Conservation (phyloP, 1,140 invertebrate genomes). For the Dermatophagoides farinae region DNA sequence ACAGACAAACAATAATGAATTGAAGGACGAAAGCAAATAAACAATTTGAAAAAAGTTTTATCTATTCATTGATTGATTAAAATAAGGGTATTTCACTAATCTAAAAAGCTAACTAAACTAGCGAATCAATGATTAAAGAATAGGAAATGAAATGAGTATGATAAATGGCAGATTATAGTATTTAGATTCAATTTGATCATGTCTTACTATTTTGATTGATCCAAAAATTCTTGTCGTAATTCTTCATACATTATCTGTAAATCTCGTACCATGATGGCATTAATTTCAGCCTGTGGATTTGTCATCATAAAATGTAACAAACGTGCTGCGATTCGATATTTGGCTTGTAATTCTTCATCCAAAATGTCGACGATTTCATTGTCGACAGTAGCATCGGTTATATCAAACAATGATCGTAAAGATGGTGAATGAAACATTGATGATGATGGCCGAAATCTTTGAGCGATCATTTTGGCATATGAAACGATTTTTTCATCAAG, state of each 20-base stretch:
- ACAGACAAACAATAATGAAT: too few species aligned
- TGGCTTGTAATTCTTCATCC: not conserved
- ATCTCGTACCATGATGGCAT: not conserved
- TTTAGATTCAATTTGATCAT: too few species aligned
- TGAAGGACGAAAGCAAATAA: too few species aligned
- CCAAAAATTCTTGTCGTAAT: not conserved
- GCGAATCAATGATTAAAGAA: too few species aligned
- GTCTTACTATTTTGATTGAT: not conserved
- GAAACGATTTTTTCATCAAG: constrained; percentile 7
- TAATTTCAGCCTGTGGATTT: not conserved
- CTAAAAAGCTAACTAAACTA: too few species aligned
- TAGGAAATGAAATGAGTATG: too few species aligned
- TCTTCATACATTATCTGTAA: not conserved
- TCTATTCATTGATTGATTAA: too few species aligned
- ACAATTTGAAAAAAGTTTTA: too few species aligned
- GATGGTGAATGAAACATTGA: not conserved
- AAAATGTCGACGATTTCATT: not conserved
- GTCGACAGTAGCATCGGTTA: not conserved
- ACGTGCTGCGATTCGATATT: not conserved
- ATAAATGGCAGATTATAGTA: too few species aligned
- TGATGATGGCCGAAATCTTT: not conserved
- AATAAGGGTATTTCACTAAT: too few species aligned
- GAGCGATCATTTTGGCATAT: constrained; percentile 7
- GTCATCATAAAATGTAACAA: not conserved
- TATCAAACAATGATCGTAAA: not conserved